Evolutionary conservation across 1,140 invertebrate species (phyloP).

Genomic region (Brachionus koreanus): DNA sequence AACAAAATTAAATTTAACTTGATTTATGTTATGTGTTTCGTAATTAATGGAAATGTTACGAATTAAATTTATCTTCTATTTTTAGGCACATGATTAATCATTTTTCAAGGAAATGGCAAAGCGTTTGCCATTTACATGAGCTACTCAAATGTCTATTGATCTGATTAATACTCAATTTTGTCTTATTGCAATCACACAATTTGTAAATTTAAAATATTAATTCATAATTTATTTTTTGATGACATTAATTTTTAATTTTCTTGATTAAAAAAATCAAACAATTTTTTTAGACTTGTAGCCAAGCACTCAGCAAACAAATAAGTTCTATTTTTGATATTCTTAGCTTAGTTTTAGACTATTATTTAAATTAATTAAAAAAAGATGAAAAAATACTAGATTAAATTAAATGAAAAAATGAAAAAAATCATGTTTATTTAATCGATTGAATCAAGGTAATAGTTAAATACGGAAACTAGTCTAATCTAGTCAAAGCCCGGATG

Average conservation of each 20-base stretch:
- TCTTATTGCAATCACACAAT: neutral
- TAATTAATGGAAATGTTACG: conserved; percentile 19
- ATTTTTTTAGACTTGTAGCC: neutral
- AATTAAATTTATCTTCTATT: neutral
- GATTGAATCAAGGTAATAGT: neutral
- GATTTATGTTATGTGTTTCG: conserved; percentile 27
- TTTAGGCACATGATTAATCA: conserved; percentile 21
- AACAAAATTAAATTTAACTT: conserved; percentile 26
- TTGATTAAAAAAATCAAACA: neutral
- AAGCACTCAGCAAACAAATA: neutral
- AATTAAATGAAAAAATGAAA: neutral
- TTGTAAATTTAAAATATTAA: neutral
- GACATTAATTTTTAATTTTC: neutral
- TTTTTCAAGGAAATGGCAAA: neutral
- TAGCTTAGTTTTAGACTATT: neutral
- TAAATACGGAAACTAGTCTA: neutral
- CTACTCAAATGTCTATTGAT: neutral
- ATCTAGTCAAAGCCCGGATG: neutral
- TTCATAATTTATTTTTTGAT: neutral
- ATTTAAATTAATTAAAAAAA: too few relatives aligned
- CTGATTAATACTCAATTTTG: neutral
- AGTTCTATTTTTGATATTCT: neutral
- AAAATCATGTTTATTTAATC: neutral
- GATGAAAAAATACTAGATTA: too few relatives aligned
- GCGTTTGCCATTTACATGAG: neutral